Conservation (phyloP, 37 sponge, comb jelly and placozoan genomes). For the Aplysina aerophoba region DNA sequence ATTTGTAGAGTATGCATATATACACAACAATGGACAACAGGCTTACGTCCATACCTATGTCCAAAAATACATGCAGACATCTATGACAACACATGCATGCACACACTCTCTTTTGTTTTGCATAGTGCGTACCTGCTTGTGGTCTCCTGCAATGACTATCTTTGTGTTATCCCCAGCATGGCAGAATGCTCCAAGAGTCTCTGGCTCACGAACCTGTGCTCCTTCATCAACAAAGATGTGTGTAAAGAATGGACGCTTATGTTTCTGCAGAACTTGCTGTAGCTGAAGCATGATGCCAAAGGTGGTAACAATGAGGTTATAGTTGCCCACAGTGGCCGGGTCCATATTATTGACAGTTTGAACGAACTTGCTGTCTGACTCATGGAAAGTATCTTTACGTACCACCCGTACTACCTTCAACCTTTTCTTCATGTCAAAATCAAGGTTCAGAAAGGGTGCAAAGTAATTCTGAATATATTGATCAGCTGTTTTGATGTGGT, state of each 20-base stretch:
- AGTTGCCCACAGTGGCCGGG: too few relatives aligned
- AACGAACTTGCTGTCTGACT: too few relatives aligned
- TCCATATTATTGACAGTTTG: too few relatives aligned
- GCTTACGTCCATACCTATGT: too few relatives aligned
- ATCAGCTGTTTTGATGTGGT: conserved; percentile 34
- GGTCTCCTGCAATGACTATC: conserved; percentile 84
- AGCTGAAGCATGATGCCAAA: conserved; percentile 18
- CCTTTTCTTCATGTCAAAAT: too few relatives aligned
- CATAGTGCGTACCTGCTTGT: conserved; percentile 54
- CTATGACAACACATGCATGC: background rate
- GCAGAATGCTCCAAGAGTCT: conserved; percentile 61
- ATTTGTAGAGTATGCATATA: background rate
- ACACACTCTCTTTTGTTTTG: background rate
- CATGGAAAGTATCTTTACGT: too few relatives aligned
- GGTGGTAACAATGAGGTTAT: background rate
- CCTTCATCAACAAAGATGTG: conserved; percentile 84
- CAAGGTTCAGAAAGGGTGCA: background rate
- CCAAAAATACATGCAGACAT: too few relatives aligned
- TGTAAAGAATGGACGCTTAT: conserved; percentile 34
- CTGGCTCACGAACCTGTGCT: conserved; percentile 83
- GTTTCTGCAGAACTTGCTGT: background rate
- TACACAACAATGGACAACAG: too few relatives aligned
- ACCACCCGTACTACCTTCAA: too few relatives aligned
- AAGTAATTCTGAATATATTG: conserved; percentile 32
- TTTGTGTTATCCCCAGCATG: conserved; percentile 53